Base-by-base conservation (phyloP, 2,888 invertebrate genomes). In the Apoda limacodes region DNA sequence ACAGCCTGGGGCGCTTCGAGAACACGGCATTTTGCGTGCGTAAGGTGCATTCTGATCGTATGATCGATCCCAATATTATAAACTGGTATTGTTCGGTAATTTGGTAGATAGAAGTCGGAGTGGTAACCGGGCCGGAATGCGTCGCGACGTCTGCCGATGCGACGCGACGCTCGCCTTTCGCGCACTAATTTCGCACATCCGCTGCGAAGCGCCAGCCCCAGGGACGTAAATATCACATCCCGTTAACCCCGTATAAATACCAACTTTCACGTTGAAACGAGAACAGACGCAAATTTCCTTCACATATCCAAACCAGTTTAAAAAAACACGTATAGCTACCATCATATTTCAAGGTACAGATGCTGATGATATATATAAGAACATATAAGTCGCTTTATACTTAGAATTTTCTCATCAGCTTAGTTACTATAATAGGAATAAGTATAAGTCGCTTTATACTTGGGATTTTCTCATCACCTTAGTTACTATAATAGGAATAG, bases 111-210 rank as follows among this genome's bases (percentile, higher is more conserved):
- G n/a, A n/a, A n/a, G 62, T 61, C 57, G 76, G 76, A 52, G 75
- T 71, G 76, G 72, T 68, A 48, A 71, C 71, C 68, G 66, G 68
- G 62, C 61, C 57, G 76, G 76, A 76, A 72, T 68, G 48, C 61
- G 60, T 53, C 57, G 43, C 64, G 72, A 69, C 71, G 75, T 74
- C 74, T 75, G 60, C 74, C 71, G 72, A 66, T 64, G 59, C 69
- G 62, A 42, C 53, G 28, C 41, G 45, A 45, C 60, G 55, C 38
- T 46, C 51, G 69, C 69, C 71, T 66, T 64, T 60, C 65, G 63
- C 65, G 63, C 54, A 72, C 70, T 58, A 60, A 75, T 78, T 80
- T 78, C 78, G 78, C 78, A 78, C 76, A 78, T 78, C 78, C 76
- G 78, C 69, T 53, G 57, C 50, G 60, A 62, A 60, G 55, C 62